A percentile compares a stretch with the other conserved stretches of the same genome.
These are phyloP conservation scores for Drosophila maculinotata DNA, from an alignment of 2,888 invertebrate genomes.

Conservation along the genomic window DNA sequence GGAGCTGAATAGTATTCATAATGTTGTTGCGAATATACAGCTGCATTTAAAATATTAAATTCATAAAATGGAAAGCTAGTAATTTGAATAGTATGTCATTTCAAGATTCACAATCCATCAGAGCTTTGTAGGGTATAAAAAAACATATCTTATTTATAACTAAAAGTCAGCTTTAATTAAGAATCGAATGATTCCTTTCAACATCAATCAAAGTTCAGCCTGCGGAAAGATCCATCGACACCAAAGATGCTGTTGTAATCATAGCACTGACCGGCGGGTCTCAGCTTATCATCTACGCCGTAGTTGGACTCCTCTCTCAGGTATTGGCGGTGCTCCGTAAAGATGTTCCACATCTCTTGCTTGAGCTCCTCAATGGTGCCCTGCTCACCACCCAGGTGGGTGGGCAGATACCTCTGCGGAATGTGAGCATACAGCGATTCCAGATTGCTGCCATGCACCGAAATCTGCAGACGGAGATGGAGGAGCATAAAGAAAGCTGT, in stretches of 20 bases:
- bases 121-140: too few species aligned
- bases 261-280: slow-evolving; percentile 60
- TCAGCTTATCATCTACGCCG: slow-evolving; percentile 69
- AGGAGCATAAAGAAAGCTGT: background rate
- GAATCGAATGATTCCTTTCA: background rate
- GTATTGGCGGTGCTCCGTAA: slow-evolving; percentile 58
- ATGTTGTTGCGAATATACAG: too few species aligned
- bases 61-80: too few species aligned
- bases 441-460: slow-evolving; percentile 86
- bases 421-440: slow-evolving; percentile 87
- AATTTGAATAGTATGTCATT: too few species aligned
- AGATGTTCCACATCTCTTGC: slow-evolving; percentile 52
- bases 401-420: slow-evolving; percentile 87
- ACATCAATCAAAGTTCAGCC: slow-evolving; percentile 71
- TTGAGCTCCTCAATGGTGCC: slow-evolving; percentile 84
- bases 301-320: slow-evolving; percentile 72
- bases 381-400: slow-evolving; percentile 88
- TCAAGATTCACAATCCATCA: too few species aligned
- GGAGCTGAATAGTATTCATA: too few species aligned
- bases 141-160: too few species aligned
- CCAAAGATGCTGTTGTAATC: slow-evolving; percentile 76
- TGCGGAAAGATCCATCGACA: slow-evolving; percentile 77
- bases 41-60: too few species aligned
- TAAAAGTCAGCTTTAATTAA: too few species aligned
- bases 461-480: slow-evolving; percentile 84